Evolutionary conservation across 2,113 vertebrate genomes (phyloP), one percentile per base, ranked within the genome.

Genomic region (Thryonomys swinderianus): DNA sequence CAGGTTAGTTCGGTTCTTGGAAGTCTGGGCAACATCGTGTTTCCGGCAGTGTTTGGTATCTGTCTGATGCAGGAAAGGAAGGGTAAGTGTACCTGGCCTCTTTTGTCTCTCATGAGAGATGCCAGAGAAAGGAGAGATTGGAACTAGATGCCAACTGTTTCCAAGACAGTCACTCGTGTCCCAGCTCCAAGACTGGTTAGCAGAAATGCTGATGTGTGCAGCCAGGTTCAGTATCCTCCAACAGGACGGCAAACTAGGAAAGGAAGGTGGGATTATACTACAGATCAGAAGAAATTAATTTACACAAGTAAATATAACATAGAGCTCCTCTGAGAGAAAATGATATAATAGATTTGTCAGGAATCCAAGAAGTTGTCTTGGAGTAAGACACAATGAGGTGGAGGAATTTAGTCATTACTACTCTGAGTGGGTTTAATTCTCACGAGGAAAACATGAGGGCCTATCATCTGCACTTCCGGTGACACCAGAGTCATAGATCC

Each of bases 341-440:
- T 5, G 4, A 13, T 61, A 18, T 42, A 83, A 67, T 32, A 16
- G 76, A 66, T 71, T 73, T 95, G 85, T 92, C 81, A 82, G 66
- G 62, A 30, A 66, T 89, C 83, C 95, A 95, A 6, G 61, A 79
- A 48, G 17, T 57, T 91, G 51, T 93, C 40, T 80, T 84, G n/a
- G 62, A 53, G 57, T 11, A 48, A 87, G 32, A 48, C 61, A 45
- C 48, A 88, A 88, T 32, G 79, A 84, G 27, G 73, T 57, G 59
- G 93, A 92, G n/a, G 84, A 76, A 76, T 93, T 73, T 57, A 64
- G 74, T 87, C 64, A 61, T 81, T 93, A 71, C 66, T 14, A 42
- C 93, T 45, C 20, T 51, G 25, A 27, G 21, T 40, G 69, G 45
- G 6, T n/a, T 69, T 71, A 34, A 23, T 88, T 87, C 66, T 90